These are phyloP conservation scores for Megaceryle maxima DNA, from an alignment of 2,113 vertebrate species.

Conservation along the genomic window DNA sequence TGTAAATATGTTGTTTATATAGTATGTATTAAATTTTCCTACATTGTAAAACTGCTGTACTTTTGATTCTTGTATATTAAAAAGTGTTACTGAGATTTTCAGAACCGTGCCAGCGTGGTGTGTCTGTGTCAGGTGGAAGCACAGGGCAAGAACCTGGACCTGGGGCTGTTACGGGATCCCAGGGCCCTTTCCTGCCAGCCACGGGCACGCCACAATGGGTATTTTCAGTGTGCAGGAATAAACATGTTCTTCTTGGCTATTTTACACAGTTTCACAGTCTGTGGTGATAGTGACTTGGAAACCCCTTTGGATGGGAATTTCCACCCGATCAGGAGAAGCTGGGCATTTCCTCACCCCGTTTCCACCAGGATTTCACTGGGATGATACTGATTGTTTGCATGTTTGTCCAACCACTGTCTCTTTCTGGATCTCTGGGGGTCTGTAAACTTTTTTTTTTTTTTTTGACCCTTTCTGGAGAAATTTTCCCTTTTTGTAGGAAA, in stretches of 20 bases:
- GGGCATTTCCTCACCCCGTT: not conserved
- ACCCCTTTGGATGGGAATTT: not conserved
- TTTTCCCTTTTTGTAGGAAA: not conserved
- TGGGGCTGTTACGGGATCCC: fast-evolving
- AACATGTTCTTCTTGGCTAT: not conserved
- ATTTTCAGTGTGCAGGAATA: not conserved
- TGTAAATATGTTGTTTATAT: slow-evolving; percentile 99
- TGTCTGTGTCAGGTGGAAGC: not conserved
- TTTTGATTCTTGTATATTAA: slow-evolving; percentile 81
- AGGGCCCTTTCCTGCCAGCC: not conserved
- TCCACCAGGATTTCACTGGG: not conserved
- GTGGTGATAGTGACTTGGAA: not conserved
- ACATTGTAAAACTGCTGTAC: slow-evolving; percentile 86
- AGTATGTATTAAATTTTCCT: slow-evolving; percentile 99
- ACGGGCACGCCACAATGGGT: not conserved
- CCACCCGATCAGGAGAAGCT: not conserved
- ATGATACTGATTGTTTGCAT: not conserved
- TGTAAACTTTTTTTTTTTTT: not conserved
- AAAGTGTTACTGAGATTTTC: slow-evolving; percentile 75
- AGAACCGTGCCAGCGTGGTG: slow-evolving; percentile 14
- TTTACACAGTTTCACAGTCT: not conserved
- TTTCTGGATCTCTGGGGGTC: not conserved
- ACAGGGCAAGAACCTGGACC: fast-evolving
- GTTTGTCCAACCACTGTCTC: not conserved
- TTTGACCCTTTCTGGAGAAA: not conserved